These are phyloP conservation scores for Zygaena filipendulae DNA, from an alignment of 2,888 invertebrate genomes.

Conservation along the genomic window DNA sequence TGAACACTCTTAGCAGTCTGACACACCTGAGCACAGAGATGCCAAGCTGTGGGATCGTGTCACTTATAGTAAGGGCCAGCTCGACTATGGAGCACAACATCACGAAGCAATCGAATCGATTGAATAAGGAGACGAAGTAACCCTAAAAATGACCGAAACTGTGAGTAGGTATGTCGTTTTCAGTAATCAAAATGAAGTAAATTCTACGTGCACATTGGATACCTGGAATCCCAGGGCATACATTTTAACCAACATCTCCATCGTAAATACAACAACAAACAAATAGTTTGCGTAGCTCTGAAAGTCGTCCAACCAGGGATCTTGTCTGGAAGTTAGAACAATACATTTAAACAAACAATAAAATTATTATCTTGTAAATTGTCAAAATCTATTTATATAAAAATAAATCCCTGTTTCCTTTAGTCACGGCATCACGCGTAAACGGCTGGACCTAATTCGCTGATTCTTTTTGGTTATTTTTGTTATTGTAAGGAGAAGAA, in stretches of 20 bases:
- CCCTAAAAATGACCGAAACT: too few relatives aligned
- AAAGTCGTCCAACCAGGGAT: conserved; percentile 92
- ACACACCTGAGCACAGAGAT: conserved; percentile 98
- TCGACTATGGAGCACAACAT: conserved; percentile 98
- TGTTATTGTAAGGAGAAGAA: too few relatives aligned
- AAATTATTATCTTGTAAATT: too few relatives aligned
- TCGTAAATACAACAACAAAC: conserved; percentile 97
- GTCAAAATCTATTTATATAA: too few relatives aligned
- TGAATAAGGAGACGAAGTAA: conserved; percentile 99
- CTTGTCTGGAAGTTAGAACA: conserved; percentile 73
- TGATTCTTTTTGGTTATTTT: too few relatives aligned
- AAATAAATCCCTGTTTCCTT: too few relatives aligned
- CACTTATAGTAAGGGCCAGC: conserved; percentile 85
- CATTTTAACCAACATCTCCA: conserved; percentile 99
- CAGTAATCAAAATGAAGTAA: too few relatives aligned
- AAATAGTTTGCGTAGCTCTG: conserved; percentile 96
- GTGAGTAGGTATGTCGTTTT: too few relatives aligned
- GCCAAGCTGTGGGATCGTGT: conserved; percentile 95
- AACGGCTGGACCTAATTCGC: too few relatives aligned
- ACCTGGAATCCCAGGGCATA: conserved; percentile 98
- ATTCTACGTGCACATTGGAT: too few relatives aligned
- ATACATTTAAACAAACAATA: conserved; percentile 1
- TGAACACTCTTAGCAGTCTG: conserved; percentile 95
- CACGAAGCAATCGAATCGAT: conserved; percentile 99
- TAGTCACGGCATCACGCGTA: too few relatives aligned